Conservation (phyloP, 2,797 vertebrate species). For the Poecilia picta region DNA sequence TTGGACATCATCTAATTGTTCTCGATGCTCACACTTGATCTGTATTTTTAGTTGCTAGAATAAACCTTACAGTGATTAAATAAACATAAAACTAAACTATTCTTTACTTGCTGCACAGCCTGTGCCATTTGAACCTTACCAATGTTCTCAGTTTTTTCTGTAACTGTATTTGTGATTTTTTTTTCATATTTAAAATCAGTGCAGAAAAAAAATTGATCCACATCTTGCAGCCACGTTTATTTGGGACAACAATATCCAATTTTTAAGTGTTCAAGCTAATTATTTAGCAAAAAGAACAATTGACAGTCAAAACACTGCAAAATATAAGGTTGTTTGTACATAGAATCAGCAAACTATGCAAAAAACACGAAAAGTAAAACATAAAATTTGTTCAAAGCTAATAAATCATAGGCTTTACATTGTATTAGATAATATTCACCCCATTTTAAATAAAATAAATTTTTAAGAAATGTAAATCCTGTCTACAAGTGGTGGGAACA, state of each 20-base stretch:
- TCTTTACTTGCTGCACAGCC: background rate
- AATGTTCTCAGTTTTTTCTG: background rate
- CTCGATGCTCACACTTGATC: too few relatives aligned
- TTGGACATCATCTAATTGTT: too few relatives aligned
- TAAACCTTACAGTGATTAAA: background rate
- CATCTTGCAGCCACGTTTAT: background rate
- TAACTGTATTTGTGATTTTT: background rate
- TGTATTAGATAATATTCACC: background rate
- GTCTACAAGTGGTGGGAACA: background rate
- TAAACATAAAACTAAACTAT: background rate
- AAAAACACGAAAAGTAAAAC: background rate
- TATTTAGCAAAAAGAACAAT: background rate
- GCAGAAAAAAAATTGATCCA: background rate
- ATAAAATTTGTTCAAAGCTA: background rate
- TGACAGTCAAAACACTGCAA: background rate
- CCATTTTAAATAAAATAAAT: background rate
- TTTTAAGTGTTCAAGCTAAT: background rate
- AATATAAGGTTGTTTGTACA: background rate
- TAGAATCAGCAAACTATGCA: background rate
- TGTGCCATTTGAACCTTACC: background rate
- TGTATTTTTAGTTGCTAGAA: too few relatives aligned
- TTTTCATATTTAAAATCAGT: background rate
- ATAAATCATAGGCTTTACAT: background rate
- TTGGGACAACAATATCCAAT: background rate
- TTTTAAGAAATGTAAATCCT: constrained; percentile 7